These are phyloP conservation scores for Nomada hirtipes DNA, from an alignment of 2,888 invertebrate species.

Conservation along the genomic window DNA sequence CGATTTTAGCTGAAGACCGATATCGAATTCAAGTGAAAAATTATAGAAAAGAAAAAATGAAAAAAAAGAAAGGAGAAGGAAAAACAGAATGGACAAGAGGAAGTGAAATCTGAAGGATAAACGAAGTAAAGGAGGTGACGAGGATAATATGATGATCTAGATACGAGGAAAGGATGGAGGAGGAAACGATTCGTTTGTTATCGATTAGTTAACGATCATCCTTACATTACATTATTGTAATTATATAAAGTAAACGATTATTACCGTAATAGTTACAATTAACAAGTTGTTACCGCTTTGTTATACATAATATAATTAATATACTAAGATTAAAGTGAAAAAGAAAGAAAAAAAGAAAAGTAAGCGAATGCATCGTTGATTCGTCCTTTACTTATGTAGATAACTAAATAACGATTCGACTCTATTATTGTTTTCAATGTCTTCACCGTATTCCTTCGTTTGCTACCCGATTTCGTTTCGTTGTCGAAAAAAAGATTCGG, in stretches of 20 bases:
- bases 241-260: slow-evolving; percentile 82
- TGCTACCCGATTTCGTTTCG: slow-evolving; percentile 75
- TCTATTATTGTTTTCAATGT: slow-evolving; percentile 77
- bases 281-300: slow-evolving; percentile 84
- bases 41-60: slow-evolving; percentile 5
- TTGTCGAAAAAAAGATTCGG: slow-evolving; percentile 74
- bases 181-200: slow-evolving; percentile 79
- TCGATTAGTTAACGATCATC: slow-evolving; percentile 81
- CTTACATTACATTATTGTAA: slow-evolving; percentile 83
- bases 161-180: slow-evolving; percentile 61
- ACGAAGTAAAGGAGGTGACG: slow-evolving; percentile 37
- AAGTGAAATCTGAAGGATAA: not conserved
- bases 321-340: slow-evolving; percentile 80
- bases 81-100: not conserved
- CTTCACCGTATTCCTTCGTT: slow-evolving; percentile 76
- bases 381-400: slow-evolving; percentile 80
- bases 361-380: slow-evolving; percentile 82
- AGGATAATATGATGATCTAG: slow-evolving; percentile 44
- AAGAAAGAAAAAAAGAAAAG: slow-evolving; percentile 58
- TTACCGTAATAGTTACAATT: slow-evolving; percentile 83
- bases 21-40: slow-evolving; percentile 72
- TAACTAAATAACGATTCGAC: slow-evolving; percentile 74
- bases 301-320: slow-evolving; percentile 84
- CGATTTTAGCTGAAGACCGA: slow-evolving; percentile 60
- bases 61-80: slow-evolving; percentile 38